A percentile compares a stretch with the other conserved stretches of the same genome.
Conservation (phyloP, 1,140 invertebrate genomes). For the Conopomorpha cramerella region DNA sequence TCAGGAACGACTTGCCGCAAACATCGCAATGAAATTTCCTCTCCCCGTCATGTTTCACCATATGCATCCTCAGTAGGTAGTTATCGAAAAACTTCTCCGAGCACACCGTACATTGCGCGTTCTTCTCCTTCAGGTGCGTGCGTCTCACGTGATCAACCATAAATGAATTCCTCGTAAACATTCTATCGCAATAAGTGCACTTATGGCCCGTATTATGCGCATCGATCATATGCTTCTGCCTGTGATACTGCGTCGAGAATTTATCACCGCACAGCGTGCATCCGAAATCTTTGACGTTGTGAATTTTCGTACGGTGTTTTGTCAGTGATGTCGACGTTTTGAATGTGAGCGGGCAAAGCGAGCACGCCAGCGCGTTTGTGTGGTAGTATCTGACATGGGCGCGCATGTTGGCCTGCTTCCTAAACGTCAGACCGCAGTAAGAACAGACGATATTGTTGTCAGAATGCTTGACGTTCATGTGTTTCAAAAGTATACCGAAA, state of each 20-base stretch:
- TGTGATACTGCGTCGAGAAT: slow-evolving; percentile 39
- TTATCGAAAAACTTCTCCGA: slow-evolving; percentile 45
- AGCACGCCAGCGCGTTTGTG: slow-evolving; percentile 24
- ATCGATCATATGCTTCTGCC: slow-evolving; percentile 40
- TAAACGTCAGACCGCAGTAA: slow-evolving; percentile 35
- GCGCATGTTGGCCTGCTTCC: slow-evolving; percentile 27
- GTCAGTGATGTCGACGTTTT: slow-evolving; percentile 34
- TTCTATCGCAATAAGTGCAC: slow-evolving; percentile 32
- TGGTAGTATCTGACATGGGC: slow-evolving; percentile 32
- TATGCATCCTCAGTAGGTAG: slow-evolving; percentile 45
- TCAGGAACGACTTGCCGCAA: slow-evolving; percentile 66
- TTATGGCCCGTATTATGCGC: slow-evolving; percentile 37
- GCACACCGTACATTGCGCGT: slow-evolving; percentile 35
- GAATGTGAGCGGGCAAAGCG: slow-evolving; percentile 28
- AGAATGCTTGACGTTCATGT: slow-evolving; percentile 35
- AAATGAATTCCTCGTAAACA: slow-evolving; percentile 46
- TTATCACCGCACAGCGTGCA: slow-evolving; percentile 36
- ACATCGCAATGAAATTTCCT: slow-evolving; percentile 62
- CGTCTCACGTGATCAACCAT: slow-evolving; percentile 40
- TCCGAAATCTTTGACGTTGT: slow-evolving; percentile 34
- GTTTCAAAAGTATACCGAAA: slow-evolving; percentile 27
- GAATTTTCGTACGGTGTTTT: slow-evolving; percentile 28
- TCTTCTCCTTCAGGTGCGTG: slow-evolving; percentile 46
- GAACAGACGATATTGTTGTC: slow-evolving; percentile 39
- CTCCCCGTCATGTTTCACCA: slow-evolving; percentile 71